Evolutionary conservation across 1,140 invertebrate species (phyloP).

Genomic region (Drosophila bocki): DNA sequence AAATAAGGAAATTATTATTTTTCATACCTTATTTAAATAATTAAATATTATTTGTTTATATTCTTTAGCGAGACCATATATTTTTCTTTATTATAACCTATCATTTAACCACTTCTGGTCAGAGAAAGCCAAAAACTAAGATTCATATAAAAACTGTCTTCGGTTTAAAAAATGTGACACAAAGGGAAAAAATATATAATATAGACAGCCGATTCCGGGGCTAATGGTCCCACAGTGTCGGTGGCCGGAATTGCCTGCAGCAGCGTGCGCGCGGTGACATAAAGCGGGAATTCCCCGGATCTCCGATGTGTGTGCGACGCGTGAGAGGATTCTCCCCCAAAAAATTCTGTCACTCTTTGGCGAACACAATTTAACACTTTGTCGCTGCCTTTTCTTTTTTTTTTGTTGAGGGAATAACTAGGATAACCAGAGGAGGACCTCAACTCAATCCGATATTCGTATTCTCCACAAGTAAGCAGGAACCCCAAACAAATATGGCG

Average conservation of each 20-base stretch:
- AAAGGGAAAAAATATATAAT: background rate
- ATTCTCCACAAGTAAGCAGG: conserved; percentile 4
- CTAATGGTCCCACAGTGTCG: conserved; percentile 25
- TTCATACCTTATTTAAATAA: background rate
- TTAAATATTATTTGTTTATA: background rate
- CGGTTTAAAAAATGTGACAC: background rate
- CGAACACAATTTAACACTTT: conserved; percentile 83
- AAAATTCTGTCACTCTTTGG: conserved; percentile 41
- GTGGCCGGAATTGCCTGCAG: conserved; percentile 28
- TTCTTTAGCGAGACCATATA: background rate
- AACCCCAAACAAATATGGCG: conserved; percentile 68
- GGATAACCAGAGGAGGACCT: conserved; percentile 29
- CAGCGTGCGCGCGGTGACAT: conserved; percentile 16
- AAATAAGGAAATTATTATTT: background rate
- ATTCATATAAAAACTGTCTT: background rate
- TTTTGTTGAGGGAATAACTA: conserved; percentile 46
- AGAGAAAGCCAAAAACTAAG: background rate
- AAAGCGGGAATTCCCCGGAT: conserved; percentile 45
- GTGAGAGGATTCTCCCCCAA: conserved; percentile 19
- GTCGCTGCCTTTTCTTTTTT: conserved; percentile 37
- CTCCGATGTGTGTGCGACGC: conserved; percentile 23
- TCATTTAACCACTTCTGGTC: background rate
- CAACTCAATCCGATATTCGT: conserved; percentile 2
- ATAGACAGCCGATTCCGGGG: background rate
- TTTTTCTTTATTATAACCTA: background rate